Evolutionary conservation across 1,140 invertebrate genomes (phyloP), one percentile per base, ranked within the genome.

Genomic region (Rhizoglyphus robini): DNA sequence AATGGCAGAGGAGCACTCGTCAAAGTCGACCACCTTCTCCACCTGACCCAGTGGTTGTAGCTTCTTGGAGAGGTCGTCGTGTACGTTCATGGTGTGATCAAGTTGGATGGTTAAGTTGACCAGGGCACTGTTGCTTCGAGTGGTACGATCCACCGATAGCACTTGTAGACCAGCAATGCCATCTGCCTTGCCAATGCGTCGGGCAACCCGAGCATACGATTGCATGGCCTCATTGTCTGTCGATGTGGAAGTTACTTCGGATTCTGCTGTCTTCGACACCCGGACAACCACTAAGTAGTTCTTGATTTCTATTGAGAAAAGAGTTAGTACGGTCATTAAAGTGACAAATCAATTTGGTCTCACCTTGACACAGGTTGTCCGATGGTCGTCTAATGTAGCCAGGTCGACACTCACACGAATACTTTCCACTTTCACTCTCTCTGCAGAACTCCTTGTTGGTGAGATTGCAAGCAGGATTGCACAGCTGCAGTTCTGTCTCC

Each of bases 301-400:
- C 73, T 89, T 90, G 0, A 87, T 89, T 38, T 88, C 88, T 91
- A 74, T 27, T 82, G 81, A 66, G 61, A 48, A 63, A 65, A 59
- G 13, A 51, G n/a, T 11, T 23, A 49, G 5, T 49, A 49, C 5
- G 4, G 4, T 5, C 5, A 11, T 49, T 11, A 20, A 11, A 11
- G 25, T 11, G 5, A 49, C 4, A 20, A 20, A 20, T 49, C 5
- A 49, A 49, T 49, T 5, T 49, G 4, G 20, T 34, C 15, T 32
- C 36, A 60, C 58, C 58, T 60, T 60, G 58, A 73, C 89, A 92
- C 27, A 87, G 86, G 68, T 84, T 80, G 73, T 90, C 87, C 2
- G 82, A 82, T 78, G 90, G 88, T 83, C 89, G 88, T 71, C 88
- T 80, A 1, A 87, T 86, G 71, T 51, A 92, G 32, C 90, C 89